phyloP scores from a whole-genome alignment of 2,888 invertebrate genomes.

The Ctenicera cuprea region DNA sequence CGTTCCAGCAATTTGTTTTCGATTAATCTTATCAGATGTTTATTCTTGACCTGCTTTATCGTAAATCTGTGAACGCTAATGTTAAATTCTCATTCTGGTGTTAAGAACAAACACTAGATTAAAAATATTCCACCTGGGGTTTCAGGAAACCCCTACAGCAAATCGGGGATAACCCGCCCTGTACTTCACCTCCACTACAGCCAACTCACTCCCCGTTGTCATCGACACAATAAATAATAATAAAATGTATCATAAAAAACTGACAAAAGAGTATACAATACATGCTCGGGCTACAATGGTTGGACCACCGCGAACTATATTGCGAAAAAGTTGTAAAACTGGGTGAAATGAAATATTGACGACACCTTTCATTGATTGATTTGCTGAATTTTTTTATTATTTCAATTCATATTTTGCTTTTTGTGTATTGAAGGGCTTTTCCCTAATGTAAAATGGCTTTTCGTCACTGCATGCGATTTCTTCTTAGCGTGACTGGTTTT shows the following conservation, averaged over 20 bases:
- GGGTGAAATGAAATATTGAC: too few relatives aligned
- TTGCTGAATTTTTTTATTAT: too few relatives aligned
- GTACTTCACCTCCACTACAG: slow-evolving; percentile 26
- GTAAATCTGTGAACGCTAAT: neutral
- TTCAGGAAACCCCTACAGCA: neutral
- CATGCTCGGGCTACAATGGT: slow-evolving; percentile 31
- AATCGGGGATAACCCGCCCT: slow-evolving; percentile 21
- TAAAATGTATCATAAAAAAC: slow-evolving; percentile 41
- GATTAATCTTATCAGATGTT: slow-evolving; percentile 39
- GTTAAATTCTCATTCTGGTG: neutral
- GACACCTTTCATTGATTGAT: too few relatives aligned
- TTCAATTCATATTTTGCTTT: too few relatives aligned
- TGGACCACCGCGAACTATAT: slow-evolving; percentile 34
- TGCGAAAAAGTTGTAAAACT: neutral
- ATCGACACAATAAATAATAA: slow-evolving; percentile 40
- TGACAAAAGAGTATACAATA: slow-evolving; percentile 31
- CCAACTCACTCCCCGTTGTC: slow-evolving; percentile 42
- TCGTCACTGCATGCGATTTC: too few relatives aligned
- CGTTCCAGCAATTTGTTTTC: slow-evolving; percentile 30
- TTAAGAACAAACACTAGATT: neutral
- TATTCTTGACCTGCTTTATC: slow-evolving; percentile 35
- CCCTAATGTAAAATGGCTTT: too few relatives aligned
- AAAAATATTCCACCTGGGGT: neutral
- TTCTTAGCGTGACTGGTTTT: too few relatives aligned
- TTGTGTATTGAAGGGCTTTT: too few relatives aligned